phyloP scores from a whole-genome alignment of 2,888 invertebrate genomes.

The Heliconius ethilla region DNA sequence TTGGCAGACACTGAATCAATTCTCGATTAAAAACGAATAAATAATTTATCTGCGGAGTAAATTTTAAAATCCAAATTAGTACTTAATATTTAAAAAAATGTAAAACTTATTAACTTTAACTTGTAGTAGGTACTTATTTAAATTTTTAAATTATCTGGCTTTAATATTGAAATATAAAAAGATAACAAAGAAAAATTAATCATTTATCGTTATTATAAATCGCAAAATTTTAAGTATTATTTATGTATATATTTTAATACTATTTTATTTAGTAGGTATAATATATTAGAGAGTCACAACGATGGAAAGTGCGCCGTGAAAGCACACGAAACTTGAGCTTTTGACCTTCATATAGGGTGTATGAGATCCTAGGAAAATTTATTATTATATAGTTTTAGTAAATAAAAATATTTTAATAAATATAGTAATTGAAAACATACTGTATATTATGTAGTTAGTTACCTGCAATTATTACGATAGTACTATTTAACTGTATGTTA shows the following conservation, averaged over 20 bases:
- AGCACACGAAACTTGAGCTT: slow-evolving; percentile 59
- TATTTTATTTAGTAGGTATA: too few species aligned
- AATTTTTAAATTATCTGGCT: not conserved
- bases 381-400: too few species aligned
- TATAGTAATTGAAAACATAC: not conserved
- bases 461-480: not conserved
- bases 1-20: not conserved
- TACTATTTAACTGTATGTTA: not conserved
- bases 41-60: not conserved
- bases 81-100: not conserved
- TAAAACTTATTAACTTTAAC: not conserved
- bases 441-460: not conserved
- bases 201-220: too few species aligned
- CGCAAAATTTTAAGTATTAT: too few species aligned
- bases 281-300: too few species aligned
- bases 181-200: too few species aligned
- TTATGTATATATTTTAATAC: too few species aligned
- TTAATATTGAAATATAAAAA: not conserved
- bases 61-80: not conserved
- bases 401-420: not conserved
- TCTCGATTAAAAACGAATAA: not conserved
- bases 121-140: too few species aligned
- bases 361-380: not conserved
- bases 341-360: slow-evolving; percentile 58
- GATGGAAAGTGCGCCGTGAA: slow-evolving; percentile 59